phyloP scores from a whole-genome alignment of 2,888 invertebrate genomes.

The Idaea biselata region DNA sequence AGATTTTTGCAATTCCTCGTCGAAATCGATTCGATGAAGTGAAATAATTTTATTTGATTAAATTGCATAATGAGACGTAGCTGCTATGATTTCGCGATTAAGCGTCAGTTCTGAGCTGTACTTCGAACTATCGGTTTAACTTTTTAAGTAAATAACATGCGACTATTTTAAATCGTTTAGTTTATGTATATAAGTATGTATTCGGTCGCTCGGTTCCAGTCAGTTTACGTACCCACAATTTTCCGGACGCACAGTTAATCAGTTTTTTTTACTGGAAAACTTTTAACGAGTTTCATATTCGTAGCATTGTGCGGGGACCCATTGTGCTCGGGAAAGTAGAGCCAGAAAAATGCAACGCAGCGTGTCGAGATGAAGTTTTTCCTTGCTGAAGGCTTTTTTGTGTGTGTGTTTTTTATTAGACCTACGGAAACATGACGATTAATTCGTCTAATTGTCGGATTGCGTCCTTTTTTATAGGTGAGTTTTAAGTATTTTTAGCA shows the following conservation, averaged over 20 bases:
- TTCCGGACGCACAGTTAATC: slow-evolving; percentile 21
- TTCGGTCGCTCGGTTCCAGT: slow-evolving; percentile 33
- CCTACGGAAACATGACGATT: slow-evolving; percentile 44
- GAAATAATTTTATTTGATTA: slow-evolving; percentile 38
- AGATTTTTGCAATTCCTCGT: slow-evolving; percentile 27
- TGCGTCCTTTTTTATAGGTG: slow-evolving; percentile 61
- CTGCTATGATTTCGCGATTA: slow-evolving; percentile 33
- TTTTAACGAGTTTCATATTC: slow-evolving; percentile 55
- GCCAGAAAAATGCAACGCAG: slow-evolving; percentile 42
- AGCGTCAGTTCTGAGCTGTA: slow-evolving; percentile 38
- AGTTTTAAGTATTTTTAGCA: slow-evolving; percentile 30
- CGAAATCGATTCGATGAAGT: slow-evolving; percentile 48
- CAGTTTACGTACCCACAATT: slow-evolving; percentile 12
- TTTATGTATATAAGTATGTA: slow-evolving; percentile 31
- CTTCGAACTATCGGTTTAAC: slow-evolving; percentile 15
- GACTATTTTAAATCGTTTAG: slow-evolving; percentile 2
- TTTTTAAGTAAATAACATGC: background rate
- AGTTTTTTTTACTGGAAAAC: slow-evolving; percentile 31
- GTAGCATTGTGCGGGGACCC: slow-evolving; percentile 41
- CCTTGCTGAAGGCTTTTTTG: slow-evolving; percentile 30
- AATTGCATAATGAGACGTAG: slow-evolving; percentile 38
- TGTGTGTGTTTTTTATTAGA: slow-evolving; percentile 17
- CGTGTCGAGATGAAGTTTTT: slow-evolving; percentile 44
- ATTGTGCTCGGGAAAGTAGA: slow-evolving; percentile 39
- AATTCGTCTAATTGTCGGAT: slow-evolving; percentile 49